Evolutionary conservation across 1,140 invertebrate species (phyloP).

Genomic region (Aphaenogaster ashmeadi): DNA sequence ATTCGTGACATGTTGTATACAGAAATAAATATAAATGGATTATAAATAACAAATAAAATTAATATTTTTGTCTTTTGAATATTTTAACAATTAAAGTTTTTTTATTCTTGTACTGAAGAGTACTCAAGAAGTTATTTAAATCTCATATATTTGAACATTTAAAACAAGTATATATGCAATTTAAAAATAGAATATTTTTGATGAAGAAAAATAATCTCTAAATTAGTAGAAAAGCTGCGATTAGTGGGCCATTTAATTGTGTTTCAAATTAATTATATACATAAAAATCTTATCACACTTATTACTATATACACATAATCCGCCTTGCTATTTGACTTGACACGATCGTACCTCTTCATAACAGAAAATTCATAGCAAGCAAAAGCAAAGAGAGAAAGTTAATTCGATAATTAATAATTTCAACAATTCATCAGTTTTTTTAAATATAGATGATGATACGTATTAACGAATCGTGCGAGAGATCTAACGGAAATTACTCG

Average conservation of each 20-base stretch:
- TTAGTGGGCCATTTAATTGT: neutral
- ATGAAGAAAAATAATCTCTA: neutral
- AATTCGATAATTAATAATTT: neutral
- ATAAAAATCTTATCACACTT: neutral
- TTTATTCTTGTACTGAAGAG: neutral
- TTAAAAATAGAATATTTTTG: neutral
- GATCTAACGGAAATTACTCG: neutral
- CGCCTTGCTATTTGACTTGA: neutral
- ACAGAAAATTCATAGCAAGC: neutral
- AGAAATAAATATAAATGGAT: too few relatives aligned
- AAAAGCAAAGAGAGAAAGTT: neutral
- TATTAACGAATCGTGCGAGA: neutral
- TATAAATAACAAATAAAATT: neutral
- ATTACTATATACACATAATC: neutral
- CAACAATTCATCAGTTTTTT: neutral
- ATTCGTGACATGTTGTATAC: too few relatives aligned
- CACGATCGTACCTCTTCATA: neutral
- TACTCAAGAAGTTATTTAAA: neutral
- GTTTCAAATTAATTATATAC: neutral
- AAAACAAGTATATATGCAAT: neutral
- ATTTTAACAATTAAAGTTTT: constrained; percentile 1
- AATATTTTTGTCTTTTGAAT: neutral
- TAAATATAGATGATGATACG: neutral
- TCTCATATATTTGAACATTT: neutral
- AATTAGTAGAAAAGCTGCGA: neutral